Evolutionary conservation across 2,113 vertebrate species (phyloP), one percentile per base, ranked within the genome.

Genomic region (Nycticebus coucang): DNA sequence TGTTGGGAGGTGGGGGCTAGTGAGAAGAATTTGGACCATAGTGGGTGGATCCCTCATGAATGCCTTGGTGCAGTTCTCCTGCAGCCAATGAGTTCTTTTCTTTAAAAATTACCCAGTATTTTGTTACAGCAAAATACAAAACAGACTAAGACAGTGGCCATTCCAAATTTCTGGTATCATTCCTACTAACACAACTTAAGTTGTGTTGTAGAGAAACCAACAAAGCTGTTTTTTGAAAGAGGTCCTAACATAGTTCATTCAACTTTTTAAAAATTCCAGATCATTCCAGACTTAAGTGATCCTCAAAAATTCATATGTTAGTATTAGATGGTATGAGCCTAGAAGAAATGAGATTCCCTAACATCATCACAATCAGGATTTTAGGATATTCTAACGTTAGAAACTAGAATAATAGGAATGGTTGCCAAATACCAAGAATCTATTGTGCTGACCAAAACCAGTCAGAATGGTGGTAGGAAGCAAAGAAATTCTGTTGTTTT

Each of bases 401-500:
- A 75, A n/a, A 80, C 22, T 79, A 91, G 50, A 91, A 92, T 24
- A 24, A 26, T 12, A 37, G 60, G 28, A 77, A 71, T n/a, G 33
- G 45, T 28, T 84, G 55, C 26, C 82, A 91, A 86, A 94, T 88
- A 64, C 17, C 33, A 97, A 88, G 24, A 94, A 89, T 74, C 50
- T 72, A 53, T 45, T 82, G 62, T 77, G 41, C 57, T 45, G 30
- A 62, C 55, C 69, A 64, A 91, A 94, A 93, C 10, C 1, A 93
- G 45, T 72, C 30, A 90, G 90, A 89, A 79, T 14, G 84, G 83
- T 18, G 30, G 35, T 22, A 74, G 57, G 41, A 87, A 82, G 83
- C 12, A 85, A 93, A 96, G 7, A 81, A 94, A 96, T 41, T 41
- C 55, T 87, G 41, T 33, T 92, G 22, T 85, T 93, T 95, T 64